A percentile compares a stretch with the other conserved stretches of the same genome.
Evolutionary conservation across 2,888 invertebrate genomes (phyloP).

Genomic region (Cybosia mesomella): DNA sequence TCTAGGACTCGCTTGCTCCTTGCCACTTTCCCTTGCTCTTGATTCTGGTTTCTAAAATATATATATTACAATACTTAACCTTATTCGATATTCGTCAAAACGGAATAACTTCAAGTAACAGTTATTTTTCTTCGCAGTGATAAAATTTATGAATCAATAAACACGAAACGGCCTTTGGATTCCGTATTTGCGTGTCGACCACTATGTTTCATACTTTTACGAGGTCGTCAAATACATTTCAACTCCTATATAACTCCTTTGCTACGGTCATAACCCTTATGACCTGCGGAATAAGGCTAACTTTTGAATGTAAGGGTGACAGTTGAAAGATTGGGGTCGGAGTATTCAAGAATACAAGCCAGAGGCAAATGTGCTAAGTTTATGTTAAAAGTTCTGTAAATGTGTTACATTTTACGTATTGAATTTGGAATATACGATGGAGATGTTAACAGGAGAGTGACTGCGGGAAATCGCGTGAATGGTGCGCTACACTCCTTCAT

Average conservation of each 20-base stretch:
- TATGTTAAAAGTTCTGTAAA: conserved; percentile 42
- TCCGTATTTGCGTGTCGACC: conserved; percentile 45
- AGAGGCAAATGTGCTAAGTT: conserved; percentile 48
- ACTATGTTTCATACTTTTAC: conserved; percentile 47
- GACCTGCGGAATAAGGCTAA: conserved; percentile 12
- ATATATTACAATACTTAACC: neutral
- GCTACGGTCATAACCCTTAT: conserved; percentile 24
- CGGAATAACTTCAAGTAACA: conserved; percentile 37
- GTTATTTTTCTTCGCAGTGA: conserved; percentile 37
- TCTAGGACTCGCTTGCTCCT: neutral
- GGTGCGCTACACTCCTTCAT: too few relatives aligned
- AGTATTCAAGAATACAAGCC: conserved; percentile 43
- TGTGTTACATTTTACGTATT: conserved; percentile 47
- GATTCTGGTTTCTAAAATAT: neutral
- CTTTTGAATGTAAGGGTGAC: conserved; percentile 15
- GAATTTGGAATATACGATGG: conserved; percentile 33
- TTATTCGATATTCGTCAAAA: conserved; percentile 23
- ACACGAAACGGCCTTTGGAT: conserved; percentile 43
- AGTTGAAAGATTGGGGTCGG: conserved; percentile 20
- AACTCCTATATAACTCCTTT: conserved; percentile 30
- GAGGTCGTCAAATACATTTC: conserved; percentile 45
- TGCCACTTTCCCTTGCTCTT: neutral
- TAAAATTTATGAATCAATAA: conserved; percentile 57
- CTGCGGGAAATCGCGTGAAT: too few relatives aligned
- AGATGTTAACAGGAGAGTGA: too few relatives aligned